These are phyloP conservation scores for Sternarchorhynchus goeldii DNA, from an alignment of 2,797 vertebrate genomes.

Conservation along the genomic window DNA sequence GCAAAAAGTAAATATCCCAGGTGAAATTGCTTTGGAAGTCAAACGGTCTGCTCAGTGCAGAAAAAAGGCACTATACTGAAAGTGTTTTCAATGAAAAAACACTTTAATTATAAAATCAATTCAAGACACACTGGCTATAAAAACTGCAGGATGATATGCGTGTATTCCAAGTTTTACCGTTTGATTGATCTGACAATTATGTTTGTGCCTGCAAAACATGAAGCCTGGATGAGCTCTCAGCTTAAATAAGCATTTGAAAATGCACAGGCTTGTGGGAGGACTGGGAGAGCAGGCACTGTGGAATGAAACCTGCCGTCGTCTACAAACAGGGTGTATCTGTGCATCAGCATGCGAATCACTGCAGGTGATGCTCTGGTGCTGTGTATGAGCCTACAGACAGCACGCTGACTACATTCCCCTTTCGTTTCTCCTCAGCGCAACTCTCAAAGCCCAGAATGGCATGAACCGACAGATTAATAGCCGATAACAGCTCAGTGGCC, in stretches of 20 bases:
- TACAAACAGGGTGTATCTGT: slow-evolving; percentile 46
- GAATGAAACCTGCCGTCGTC: slow-evolving; percentile 40
- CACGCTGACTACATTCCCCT: slow-evolving; percentile 40
- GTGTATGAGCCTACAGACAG: slow-evolving; percentile 48
- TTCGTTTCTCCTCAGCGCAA: slow-evolving; percentile 39
- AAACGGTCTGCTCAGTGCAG: slow-evolving; percentile 33
- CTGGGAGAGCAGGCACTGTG: neutral
- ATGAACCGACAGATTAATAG: slow-evolving; percentile 50
- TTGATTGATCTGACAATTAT: slow-evolving; percentile 36
- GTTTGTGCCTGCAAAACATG: slow-evolving; percentile 8
- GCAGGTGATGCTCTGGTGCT: slow-evolving; percentile 29
- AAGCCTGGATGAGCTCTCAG: slow-evolving; percentile 35
- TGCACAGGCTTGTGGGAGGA: slow-evolving; percentile 6
- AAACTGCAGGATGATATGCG: slow-evolving; percentile 24
- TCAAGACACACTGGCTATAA: slow-evolving; percentile 23
- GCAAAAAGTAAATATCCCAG: slow-evolving; percentile 44
- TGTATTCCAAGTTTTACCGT: slow-evolving; percentile 11
- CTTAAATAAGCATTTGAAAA: slow-evolving; percentile 23
- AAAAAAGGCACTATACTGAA: slow-evolving; percentile 32
- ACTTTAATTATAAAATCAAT: slow-evolving; percentile 33
- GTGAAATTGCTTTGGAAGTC: slow-evolving; percentile 45
- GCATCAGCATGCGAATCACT: slow-evolving; percentile 40
- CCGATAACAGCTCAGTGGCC: slow-evolving; percentile 56
- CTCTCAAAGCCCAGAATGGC: slow-evolving; percentile 47
- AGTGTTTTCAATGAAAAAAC: neutral